Base-by-base conservation (phyloP, 2,113 vertebrate species). In the Lucifuga dentata region DNA sequence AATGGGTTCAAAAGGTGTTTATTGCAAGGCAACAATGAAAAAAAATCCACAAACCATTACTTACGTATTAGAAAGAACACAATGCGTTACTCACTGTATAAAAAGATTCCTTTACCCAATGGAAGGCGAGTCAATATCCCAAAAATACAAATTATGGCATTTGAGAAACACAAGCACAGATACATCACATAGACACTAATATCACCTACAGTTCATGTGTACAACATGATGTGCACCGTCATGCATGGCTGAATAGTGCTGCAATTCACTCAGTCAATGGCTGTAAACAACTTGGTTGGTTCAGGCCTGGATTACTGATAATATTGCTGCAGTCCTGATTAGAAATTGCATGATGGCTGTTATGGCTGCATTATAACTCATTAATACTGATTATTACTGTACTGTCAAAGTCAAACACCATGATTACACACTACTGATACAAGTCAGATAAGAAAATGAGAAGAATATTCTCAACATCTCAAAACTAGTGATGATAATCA, bases 321-420 rank as follows among this genome's bases (percentile, higher is more conserved):
- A 39, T 65, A 83, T 59, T 70, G 51, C 55, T 80, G 69, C 44
- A 78, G 55, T 77, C 84, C 73, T 85, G 81, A 85, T 71, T 61
- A 68, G 26, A 68, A 58, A 60, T 66, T 43, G 53, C 46, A 68
- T 8, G 16, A 45, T 60, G 50, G 38, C 46, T 62, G 33, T 68
- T 46, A 73, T 65, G 66, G 79, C 61, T 67, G 60, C 43, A 73
- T 51, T 61, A 32, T 43, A 73, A 52, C 13, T 39, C 40, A 62
- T 65, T 80, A 86, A 90, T 84, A 91, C 85, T 88, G 69, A n/a
- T n/a, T n/a, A n/a, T n/a, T n/a, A n/a, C n/a, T n/a, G n/a, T 60
- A 29, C 50, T 58, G 36, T 74, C 50, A n/a, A 17, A 68, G 16
- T 65, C 12, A 53, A 63, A 74, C 36, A 49, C 52, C 49, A 60